Conservation (phyloP, 2,797 vertebrate genomes). For the Alectoris magna region DNA sequence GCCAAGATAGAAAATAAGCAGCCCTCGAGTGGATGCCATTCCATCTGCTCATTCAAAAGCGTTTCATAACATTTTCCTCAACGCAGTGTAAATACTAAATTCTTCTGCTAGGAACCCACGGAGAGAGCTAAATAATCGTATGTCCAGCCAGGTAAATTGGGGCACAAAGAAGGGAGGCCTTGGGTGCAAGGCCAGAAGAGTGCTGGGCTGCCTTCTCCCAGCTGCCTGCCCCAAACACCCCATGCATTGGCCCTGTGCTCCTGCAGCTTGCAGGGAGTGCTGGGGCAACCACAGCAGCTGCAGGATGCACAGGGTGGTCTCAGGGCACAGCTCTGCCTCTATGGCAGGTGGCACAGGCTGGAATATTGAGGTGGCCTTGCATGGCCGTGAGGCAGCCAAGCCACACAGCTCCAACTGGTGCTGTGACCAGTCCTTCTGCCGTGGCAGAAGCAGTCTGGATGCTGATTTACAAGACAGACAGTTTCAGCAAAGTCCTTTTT, state of each 20-base stretch:
- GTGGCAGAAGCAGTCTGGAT: background rate
- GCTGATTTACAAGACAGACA: background rate
- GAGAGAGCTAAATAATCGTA: background rate
- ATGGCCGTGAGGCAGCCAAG: accelerated
- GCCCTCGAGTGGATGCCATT: conserved; percentile 32
- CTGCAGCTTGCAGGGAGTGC: background rate
- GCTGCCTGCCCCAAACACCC: background rate
- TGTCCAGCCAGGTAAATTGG: background rate
- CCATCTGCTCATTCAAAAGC: conserved; percentile 27
- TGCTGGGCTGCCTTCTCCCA: background rate
- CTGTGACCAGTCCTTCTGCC: background rate
- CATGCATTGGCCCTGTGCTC: accelerated
- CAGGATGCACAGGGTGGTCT: background rate
- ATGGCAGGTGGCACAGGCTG: accelerated
- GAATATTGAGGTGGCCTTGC: accelerated
- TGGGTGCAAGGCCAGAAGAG: background rate
- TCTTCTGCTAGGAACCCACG: conserved; percentile 13
- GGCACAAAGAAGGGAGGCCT: background rate
- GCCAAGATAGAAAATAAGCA: conserved; percentile 24
- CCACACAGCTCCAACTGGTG: background rate
- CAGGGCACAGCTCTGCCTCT: background rate
- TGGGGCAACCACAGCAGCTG: background rate
- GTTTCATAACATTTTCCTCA: conserved; percentile 29
- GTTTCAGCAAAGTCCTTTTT: conserved; percentile 17
- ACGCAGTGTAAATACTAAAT: background rate